Conservation (phyloP, 2,797 vertebrate species). For the Fratercula arctica region DNA sequence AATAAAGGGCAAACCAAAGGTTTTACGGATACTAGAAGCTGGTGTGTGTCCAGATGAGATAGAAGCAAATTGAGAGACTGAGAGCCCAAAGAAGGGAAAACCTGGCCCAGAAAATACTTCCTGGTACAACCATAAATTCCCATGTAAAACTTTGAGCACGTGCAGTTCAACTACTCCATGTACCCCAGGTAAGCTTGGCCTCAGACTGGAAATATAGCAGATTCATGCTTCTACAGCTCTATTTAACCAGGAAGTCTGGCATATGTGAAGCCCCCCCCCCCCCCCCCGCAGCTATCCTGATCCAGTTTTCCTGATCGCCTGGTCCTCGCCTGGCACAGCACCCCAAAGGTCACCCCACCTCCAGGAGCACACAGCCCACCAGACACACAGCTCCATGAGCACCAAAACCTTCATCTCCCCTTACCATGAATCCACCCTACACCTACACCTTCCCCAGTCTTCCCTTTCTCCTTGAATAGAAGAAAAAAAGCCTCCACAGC, state of each 20-base stretch:
- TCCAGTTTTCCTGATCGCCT: neutral
- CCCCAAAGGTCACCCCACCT: neutral
- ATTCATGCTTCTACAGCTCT: neutral
- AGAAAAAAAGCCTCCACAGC: neutral
- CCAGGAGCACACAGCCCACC: fast-evolving
- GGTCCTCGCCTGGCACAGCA: neutral
- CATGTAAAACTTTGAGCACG: neutral
- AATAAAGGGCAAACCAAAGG: neutral
- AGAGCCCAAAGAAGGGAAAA: neutral
- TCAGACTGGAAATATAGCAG: neutral
- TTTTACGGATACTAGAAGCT: neutral
- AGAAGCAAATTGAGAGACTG: neutral
- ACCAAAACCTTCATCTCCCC: neutral
- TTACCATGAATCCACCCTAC: neutral
- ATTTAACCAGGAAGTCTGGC: neutral
- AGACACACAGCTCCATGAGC: neutral
- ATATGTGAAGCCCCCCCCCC: neutral
- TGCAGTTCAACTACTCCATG: neutral
- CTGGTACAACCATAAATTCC: neutral
- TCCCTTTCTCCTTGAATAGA: neutral
- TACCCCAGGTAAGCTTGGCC: neutral
- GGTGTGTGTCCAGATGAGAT: neutral
- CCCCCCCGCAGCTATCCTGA: neutral
- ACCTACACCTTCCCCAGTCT: neutral
- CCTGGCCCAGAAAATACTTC: neutral